Evolutionary conservation across 2,113 vertebrate species (phyloP).

Genomic region (Morone chrysops): DNA sequence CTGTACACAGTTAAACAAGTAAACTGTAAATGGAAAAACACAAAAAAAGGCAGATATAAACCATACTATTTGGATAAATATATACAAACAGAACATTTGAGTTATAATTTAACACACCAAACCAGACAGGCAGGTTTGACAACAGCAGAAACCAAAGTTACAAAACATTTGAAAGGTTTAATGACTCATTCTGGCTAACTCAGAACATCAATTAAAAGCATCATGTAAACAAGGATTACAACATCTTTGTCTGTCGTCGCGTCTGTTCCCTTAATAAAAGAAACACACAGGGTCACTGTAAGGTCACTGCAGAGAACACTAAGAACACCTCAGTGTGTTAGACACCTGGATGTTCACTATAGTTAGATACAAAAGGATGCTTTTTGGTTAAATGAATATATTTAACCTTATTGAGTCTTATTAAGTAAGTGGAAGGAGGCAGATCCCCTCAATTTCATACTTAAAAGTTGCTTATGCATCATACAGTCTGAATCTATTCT

Average conservation of each 20-base stretch:
- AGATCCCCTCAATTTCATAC: no score
- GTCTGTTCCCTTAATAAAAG: not conserved
- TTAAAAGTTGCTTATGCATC: not conserved
- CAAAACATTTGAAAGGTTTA: not conserved
- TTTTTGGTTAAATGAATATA: no score
- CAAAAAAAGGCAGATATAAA: not conserved
- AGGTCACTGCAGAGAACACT: not conserved
- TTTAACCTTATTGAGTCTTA: no score
- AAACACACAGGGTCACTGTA: not conserved
- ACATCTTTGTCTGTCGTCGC: not conserved
- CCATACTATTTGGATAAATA: not conserved
- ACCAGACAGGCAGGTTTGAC: constrained; percentile 22
- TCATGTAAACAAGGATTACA: not conserved
- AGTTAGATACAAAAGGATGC: not conserved
- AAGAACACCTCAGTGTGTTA: not conserved
- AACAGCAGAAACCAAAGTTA: not conserved
- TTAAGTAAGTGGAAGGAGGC: no score
- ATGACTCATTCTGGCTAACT: constrained; percentile 8
- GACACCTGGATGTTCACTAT: not conserved
- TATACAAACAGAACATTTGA: not conserved
- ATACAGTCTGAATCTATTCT: no score
- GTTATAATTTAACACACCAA: not conserved
- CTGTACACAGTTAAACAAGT: not conserved
- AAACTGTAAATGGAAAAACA: not conserved
- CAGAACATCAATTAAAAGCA: not conserved